Evolutionary conservation across 2,888 invertebrate genomes (phyloP).

Genomic region (Iselma pallidipennis): DNA sequence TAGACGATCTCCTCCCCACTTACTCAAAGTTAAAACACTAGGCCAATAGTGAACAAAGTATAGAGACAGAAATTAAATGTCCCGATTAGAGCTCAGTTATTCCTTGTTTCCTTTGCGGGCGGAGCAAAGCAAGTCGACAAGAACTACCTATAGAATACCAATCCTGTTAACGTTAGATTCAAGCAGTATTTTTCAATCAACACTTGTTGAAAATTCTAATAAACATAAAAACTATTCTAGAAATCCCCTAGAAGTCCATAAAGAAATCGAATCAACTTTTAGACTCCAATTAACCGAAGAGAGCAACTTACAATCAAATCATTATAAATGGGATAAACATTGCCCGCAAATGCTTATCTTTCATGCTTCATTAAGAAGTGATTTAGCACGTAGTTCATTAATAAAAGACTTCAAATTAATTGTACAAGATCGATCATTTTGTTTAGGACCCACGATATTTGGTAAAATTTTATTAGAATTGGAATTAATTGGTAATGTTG

Average conservation of each 20-base stretch:
- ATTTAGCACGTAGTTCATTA: slow-evolving; percentile 61
- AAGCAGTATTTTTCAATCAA: no score
- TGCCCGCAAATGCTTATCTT: slow-evolving; percentile 61
- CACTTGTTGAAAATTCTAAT: no score
- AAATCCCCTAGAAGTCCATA: slow-evolving; percentile 22
- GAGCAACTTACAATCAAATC: slow-evolving; percentile 34
- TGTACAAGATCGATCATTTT: slow-evolving; percentile 75
- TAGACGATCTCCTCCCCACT: no score
- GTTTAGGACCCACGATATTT: slow-evolving; percentile 77
- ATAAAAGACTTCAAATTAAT: slow-evolving; percentile 61
- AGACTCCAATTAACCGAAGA: slow-evolving; percentile 37
- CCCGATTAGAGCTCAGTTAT: neutral
- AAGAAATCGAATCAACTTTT: slow-evolving; percentile 41
- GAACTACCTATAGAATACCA: slow-evolving; percentile 29
- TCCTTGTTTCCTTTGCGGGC: slow-evolving; percentile 22
- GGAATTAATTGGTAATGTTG: slow-evolving; percentile 72
- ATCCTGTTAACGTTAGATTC: no score
- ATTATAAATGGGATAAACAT: slow-evolving; percentile 53
- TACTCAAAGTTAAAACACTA: no score
- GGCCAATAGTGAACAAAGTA: no score
- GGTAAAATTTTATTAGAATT: slow-evolving; percentile 68
- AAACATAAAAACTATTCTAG: no score
- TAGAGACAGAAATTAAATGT: no score
- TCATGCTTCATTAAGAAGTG: slow-evolving; percentile 60
- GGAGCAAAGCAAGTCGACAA: no score